Evolutionary conservation across 2,888 invertebrate species (phyloP).

Genomic region (Dryococelus australis): DNA sequence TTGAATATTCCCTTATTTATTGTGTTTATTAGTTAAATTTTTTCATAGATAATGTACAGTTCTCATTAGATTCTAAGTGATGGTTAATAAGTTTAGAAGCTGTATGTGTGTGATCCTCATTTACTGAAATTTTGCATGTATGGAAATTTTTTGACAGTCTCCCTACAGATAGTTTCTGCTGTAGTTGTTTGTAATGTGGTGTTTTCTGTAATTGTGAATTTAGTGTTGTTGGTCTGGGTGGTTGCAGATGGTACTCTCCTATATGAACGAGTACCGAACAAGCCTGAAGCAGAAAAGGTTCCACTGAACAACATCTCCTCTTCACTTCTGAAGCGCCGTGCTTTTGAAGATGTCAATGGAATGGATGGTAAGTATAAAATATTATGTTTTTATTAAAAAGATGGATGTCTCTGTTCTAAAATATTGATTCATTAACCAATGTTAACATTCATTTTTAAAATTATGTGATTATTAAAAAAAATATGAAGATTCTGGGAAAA

Average conservation of each 20-base stretch:
- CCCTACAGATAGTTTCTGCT: no score
- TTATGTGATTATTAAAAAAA: neutral
- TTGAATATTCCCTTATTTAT: no score
- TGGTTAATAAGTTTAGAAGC: no score
- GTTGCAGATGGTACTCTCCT: conserved; percentile 80
- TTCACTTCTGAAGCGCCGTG: conserved; percentile 78
- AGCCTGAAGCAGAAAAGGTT: conserved; percentile 67
- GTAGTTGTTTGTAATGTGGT: no score
- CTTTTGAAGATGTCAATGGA: conserved; percentile 89
- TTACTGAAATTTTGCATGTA: no score
- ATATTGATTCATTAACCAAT: neutral
- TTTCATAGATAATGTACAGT: no score
- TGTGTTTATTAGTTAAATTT: no score
- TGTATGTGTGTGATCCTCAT: no score
- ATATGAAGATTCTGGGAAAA: no score
- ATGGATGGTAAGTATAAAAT: conserved; percentile 76
- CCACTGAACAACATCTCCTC: conserved; percentile 59
- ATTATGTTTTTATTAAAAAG: neutral
- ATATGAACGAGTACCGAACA: conserved; percentile 86
- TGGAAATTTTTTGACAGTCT: no score
- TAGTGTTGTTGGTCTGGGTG: neutral
- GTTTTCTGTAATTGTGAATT: no score
- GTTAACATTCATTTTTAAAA: neutral
- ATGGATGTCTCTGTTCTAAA: neutral
- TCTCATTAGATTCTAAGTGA: no score